Percentiles rank a stretch among this genome's conserved stretches.
These are phyloP conservation scores for Rhabdophis nuchalis DNA, from an alignment of 2,797 vertebrate genomes.

Conservation along the genomic window DNA sequence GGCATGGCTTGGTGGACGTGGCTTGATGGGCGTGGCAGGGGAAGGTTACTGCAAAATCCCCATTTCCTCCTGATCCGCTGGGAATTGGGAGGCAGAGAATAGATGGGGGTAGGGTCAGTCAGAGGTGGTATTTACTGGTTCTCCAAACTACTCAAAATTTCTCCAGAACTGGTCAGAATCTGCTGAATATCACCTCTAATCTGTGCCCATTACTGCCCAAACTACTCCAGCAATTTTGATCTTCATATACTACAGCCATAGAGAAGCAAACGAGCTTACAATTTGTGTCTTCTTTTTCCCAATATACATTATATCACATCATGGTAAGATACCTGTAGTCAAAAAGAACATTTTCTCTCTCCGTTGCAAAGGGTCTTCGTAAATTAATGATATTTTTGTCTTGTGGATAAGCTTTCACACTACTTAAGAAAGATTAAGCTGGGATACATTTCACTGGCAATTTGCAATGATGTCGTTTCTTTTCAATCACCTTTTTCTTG, in stretches of 20 bases:
- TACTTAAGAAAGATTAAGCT: not conserved
- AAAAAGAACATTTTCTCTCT: not conserved
- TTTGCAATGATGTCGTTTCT: not conserved
- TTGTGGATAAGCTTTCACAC: not conserved
- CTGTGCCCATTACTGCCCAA: not conserved
- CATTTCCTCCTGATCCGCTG: too few species aligned
- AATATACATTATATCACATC: not conserved
- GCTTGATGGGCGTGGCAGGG: too few species aligned
- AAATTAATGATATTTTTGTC: conserved; percentile 6
- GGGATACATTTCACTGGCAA: not conserved
- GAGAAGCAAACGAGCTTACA: not conserved
- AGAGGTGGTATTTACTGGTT: too few species aligned
- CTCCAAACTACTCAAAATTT: too few species aligned
- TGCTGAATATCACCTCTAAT: too few species aligned
- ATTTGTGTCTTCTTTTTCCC: accelerated
- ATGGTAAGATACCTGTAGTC: not conserved
- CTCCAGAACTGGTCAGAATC: too few species aligned
- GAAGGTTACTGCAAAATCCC: too few species aligned
- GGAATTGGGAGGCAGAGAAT: too few species aligned
- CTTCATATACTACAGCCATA: not conserved
- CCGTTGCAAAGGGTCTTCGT: not conserved
- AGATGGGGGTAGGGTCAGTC: too few species aligned
- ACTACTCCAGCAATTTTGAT: not conserved
- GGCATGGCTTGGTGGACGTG: too few species aligned
- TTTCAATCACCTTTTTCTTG: not conserved